Percentiles rank a stretch among this genome's conserved stretches.
These are phyloP conservation scores for Daboia siamensis DNA, from an alignment of 2,113 vertebrate species.

Conservation along the genomic window DNA sequence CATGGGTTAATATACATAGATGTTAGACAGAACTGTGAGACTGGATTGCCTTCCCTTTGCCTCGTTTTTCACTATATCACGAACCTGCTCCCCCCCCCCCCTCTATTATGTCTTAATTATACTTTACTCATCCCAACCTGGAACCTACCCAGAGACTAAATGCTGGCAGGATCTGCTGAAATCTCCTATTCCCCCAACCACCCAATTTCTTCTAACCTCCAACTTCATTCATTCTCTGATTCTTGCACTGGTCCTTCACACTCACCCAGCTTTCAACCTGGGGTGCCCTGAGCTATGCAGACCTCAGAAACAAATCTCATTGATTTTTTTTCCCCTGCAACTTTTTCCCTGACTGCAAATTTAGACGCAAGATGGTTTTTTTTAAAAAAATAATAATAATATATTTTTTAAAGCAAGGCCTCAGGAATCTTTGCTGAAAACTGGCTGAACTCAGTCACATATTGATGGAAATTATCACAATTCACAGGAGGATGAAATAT, in stretches of 20 bases:
- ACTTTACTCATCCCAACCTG: not conserved
- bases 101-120: not conserved
- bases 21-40: not conserved
- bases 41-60: not conserved
- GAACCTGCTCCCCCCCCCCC: not conserved
- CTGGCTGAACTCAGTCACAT: not conserved
- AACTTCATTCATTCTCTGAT: not conserved
- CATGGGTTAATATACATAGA: not conserved
- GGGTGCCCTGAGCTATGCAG: not conserved
- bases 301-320: not conserved
- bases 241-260: not conserved
- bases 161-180: not conserved
- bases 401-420: not conserved
- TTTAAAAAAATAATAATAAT: not conserved
- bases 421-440: not conserved
- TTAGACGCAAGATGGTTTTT: not conserved
- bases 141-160: not conserved
- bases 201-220: not conserved
- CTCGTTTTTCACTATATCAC: not conserved
- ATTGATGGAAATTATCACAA: not conserved
- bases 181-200: not conserved
- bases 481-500: not conserved
- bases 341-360: not conserved
- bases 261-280: not conserved
- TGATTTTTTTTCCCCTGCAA: not conserved